These are phyloP conservation scores for Siderastrea siderea DNA, from an alignment of 92 coral and sea anemone species.

Conservation along the genomic window DNA sequence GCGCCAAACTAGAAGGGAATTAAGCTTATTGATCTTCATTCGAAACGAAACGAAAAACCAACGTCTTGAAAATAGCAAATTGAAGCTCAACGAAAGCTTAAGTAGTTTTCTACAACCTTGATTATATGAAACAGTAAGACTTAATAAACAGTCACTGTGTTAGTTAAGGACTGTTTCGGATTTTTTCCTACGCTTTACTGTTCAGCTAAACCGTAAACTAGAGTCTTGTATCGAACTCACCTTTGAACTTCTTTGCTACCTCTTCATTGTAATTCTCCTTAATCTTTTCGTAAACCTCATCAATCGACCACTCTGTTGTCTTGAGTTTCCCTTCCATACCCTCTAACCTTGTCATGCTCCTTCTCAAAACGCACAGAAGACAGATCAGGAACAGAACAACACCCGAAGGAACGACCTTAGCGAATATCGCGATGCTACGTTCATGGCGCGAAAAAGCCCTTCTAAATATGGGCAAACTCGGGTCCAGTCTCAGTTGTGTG, in stretches of 20 bases:
- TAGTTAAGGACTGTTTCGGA: neutral
- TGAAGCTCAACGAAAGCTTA: neutral
- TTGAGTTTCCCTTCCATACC: no score
- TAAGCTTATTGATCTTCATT: neutral
- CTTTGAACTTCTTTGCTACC: neutral
- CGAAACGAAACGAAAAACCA: neutral
- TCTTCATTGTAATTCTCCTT: neutral
- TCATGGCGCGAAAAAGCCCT: no score
- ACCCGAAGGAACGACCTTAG: no score
- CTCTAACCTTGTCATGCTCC: no score
- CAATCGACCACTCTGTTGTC: neutral
- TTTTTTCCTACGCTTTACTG: neutral
- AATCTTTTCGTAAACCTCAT: neutral
- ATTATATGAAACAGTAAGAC: no score
- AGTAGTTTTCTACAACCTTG: no score
- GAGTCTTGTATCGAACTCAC: neutral
- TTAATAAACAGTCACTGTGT: no score
- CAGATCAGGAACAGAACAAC: no score
- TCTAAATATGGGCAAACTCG: conserved; percentile 1
- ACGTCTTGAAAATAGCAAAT: neutral
- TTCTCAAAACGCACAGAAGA: no score
- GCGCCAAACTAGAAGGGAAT: neutral
- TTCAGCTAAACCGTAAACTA: no score
- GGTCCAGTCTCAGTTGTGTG: neutral
- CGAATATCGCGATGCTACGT: no score